phyloP scores from a whole-genome alignment of 1,140 invertebrate species.

The Drosophila subobscura region DNA sequence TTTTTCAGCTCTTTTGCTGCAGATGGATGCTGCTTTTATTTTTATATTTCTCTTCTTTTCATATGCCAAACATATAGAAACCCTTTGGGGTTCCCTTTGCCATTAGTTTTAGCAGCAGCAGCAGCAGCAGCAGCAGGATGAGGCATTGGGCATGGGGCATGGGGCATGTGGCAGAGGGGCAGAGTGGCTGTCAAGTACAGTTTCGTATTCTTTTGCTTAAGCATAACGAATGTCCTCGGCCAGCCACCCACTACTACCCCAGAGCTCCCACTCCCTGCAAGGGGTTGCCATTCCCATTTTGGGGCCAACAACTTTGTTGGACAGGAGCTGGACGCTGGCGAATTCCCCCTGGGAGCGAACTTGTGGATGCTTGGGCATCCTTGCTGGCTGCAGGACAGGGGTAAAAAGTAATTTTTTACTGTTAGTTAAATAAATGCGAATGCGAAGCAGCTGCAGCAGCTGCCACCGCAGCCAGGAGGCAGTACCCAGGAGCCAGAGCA shows the following conservation, averaged over 20 bases:
- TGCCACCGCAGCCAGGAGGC: constrained; percentile 44
- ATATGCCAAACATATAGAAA: constrained; percentile 41
- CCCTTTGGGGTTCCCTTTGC: constrained; percentile 58
- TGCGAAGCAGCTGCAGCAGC: constrained; percentile 63
- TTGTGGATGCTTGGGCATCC: constrained; percentile 2
- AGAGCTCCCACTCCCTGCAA: not conserved
- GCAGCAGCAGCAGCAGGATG: not conserved
- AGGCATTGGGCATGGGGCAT: not conserved
- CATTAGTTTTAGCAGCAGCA: constrained; percentile 67
- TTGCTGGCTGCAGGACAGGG: not conserved
- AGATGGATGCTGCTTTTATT: constrained; percentile 50
- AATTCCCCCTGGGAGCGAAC: constrained; percentile 68
- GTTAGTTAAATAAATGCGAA: constrained; percentile 81
- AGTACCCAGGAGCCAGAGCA: not conserved
- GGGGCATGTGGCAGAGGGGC: constrained; percentile 22
- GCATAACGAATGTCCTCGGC: constrained; percentile 77
- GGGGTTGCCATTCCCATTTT: constrained; percentile 25
- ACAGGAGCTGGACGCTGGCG: constrained; percentile 4
- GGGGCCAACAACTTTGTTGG: constrained; percentile 44
- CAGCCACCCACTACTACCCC: constrained; percentile 2
- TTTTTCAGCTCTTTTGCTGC: constrained; percentile 4
- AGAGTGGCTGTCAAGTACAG: constrained; percentile 70
- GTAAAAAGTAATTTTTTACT: constrained; percentile 81
- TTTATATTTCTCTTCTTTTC: constrained; percentile 37
- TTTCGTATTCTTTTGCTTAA: constrained; percentile 82